A percentile compares a stretch with the other conserved stretches of the same genome.
phyloP scores from a whole-genome alignment of 1,140 invertebrate genomes.

The Drosophila parvula region DNA sequence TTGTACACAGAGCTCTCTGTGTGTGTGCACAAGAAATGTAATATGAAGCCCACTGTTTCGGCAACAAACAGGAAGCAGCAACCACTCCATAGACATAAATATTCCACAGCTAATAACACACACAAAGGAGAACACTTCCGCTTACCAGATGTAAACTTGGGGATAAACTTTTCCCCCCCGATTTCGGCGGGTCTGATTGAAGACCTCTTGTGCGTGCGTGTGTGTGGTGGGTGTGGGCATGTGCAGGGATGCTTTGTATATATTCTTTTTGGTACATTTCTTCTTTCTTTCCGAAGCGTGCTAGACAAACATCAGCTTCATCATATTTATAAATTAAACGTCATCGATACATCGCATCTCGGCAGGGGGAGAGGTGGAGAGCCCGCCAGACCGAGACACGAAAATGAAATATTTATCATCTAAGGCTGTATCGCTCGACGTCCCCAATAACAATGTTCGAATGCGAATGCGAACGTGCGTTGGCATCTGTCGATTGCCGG shows the following conservation, averaged over 20 bases:
- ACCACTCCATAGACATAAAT: constrained; percentile 62
- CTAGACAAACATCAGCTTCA: constrained; percentile 64
- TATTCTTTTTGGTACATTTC: constrained; percentile 3
- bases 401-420: constrained; percentile 78
- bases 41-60: constrained; percentile 26
- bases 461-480: constrained; percentile 64
- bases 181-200: constrained; percentile 54
- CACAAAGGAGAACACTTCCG: constrained; percentile 72
- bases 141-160: constrained; percentile 56
- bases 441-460: constrained; percentile 46
- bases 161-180: constrained; percentile 35
- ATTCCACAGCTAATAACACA: constrained; percentile 66
- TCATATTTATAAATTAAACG: constrained; percentile 78
- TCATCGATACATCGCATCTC: constrained; percentile 60
- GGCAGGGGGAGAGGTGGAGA: constrained; percentile 21
- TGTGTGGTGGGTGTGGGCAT: neutral
- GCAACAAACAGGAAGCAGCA: constrained; percentile 58
- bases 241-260: neutral
- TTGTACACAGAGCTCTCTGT: too few species aligned
- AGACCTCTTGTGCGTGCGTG: constrained; percentile 43
- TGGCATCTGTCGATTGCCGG: constrained; percentile 69
- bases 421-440: constrained; percentile 28
- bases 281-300: neutral
- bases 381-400: constrained; percentile 46
- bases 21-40: constrained; percentile 10